Evolutionary conservation across 1,140 invertebrate genomes (phyloP), one percentile per base, ranked within the genome.

Genomic region (Phenacoccus solenopsis): DNA sequence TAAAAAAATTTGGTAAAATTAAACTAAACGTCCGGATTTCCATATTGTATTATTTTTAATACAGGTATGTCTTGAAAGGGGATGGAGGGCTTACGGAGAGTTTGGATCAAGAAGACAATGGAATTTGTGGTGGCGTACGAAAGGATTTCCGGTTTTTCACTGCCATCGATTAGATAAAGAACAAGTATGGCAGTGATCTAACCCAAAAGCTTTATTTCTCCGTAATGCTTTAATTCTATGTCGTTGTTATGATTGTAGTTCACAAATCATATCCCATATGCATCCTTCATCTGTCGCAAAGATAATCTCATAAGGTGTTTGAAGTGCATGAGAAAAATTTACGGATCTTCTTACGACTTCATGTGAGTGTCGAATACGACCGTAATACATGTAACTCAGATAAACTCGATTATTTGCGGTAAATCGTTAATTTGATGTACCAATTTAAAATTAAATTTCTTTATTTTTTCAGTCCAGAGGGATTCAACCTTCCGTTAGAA

Each of bases 71-170:
- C 80, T 84, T 49, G 90, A 94, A 78, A 81, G 90, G 21, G 90
- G 90, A 0, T 94, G 91, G 91, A 81, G 85, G 49, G 88, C 90
- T 75, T 91, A 87, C 78, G 80, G 82, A 1, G 81, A 83, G 28
- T 77, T 79, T 73, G 67, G 71, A 67, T 79, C 78, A 30, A 80
- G 81, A 73, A 85, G 81, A 71, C 84, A 85, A 70, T 93, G 90
- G 90, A 91, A 92, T 77, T 80, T 92, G 1, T 92, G 90, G 89
- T 93, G 90, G 90, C 83, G 83, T 77, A 86, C 86, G 2, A 85
- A 85, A 10, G 84, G 88, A 9, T 90, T 91, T 75, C 83, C 88
- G 0, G 79, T 83, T 20, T 82, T 83, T 13, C 84, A 88, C 76
- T 87, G 89, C 73, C 87, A 85, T 74, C 80, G 84, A 38, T 80